Evolutionary conservation across 2,888 invertebrate species (phyloP).

Genomic region (Heteropelma amictum): DNA sequence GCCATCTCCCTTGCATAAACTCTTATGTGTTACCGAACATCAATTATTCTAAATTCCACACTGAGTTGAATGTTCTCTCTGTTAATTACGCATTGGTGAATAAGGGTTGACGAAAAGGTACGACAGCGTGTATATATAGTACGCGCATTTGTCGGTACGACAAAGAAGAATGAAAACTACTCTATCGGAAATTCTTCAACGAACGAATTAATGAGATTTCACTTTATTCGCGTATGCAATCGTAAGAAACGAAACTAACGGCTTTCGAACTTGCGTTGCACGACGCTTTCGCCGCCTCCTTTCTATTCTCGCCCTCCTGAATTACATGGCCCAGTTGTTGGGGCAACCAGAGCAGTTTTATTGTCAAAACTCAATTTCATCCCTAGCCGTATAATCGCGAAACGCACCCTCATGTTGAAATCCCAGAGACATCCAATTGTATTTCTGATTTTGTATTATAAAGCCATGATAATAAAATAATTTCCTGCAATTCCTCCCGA

Average conservation of each 20-base stretch:
- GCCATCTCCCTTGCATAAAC: too few relatives aligned
- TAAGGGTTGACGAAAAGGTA: conserved; percentile 11
- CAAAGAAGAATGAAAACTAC: conserved; percentile 38
- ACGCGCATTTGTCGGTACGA: not conserved
- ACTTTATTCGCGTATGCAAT: conserved; percentile 17
- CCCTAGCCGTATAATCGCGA: not conserved
- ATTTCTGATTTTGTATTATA: not conserved
- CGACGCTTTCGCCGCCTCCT: not conserved
- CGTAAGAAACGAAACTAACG: conserved; percentile 36
- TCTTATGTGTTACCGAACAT: too few relatives aligned
- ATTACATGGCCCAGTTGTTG: conserved; percentile 11
- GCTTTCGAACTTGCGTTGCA: conserved; percentile 44
- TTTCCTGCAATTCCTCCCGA: not conserved
- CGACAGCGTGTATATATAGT: conserved; percentile 4
- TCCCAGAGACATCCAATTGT: not conserved
- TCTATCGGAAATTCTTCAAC: conserved; percentile 21
- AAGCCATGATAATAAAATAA: conserved; percentile 7
- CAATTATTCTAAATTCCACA: too few relatives aligned
- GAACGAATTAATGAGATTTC: conserved; percentile 14
- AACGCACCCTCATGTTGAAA: not conserved
- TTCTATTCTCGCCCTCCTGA: not conserved
- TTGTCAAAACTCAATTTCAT: conserved; percentile 50
- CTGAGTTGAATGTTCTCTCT: not conserved
- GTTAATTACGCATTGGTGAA: not conserved
- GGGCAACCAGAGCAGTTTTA: conserved; percentile 12